Conservation (phyloP, 2,888 invertebrate genomes). For the Plusia festucae region DNA sequence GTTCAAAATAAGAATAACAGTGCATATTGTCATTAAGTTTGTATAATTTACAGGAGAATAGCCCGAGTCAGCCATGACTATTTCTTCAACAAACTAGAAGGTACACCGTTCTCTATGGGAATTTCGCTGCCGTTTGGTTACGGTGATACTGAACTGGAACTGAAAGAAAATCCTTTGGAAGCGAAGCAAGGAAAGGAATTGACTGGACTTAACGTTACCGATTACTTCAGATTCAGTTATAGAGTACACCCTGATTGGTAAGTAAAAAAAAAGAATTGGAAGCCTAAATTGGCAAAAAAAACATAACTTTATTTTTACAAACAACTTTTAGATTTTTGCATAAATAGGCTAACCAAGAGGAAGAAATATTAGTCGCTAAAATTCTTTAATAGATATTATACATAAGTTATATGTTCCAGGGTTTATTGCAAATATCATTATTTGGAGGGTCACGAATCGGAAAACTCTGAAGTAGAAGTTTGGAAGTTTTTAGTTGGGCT, state of each 20-base stretch:
- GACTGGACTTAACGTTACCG: constrained; percentile 91
- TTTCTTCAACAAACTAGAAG: constrained; percentile 94
- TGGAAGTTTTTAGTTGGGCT: constrained; percentile 93
- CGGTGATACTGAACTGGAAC: constrained; percentile 93
- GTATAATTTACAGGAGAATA: constrained; percentile 90
- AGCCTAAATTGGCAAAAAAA: too few species aligned
- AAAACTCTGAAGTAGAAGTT: constrained; percentile 93
- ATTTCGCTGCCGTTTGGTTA: constrained; percentile 95
- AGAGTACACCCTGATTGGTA: constrained; percentile 96
- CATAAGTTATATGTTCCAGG: constrained; percentile 87
- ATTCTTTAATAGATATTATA: too few species aligned
- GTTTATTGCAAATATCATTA: constrained; percentile 97
- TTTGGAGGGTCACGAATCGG: constrained; percentile 93
- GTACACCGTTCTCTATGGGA: constrained; percentile 96
- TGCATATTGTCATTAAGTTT: too few species aligned
- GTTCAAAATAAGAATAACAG: too few species aligned
- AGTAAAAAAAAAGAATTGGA: constrained; percentile 36
- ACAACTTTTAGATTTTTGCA: too few species aligned
- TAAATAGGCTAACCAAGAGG: too few species aligned
- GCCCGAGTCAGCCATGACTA: constrained; percentile 94
- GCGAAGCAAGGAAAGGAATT: constrained; percentile 91
- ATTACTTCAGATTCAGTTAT: constrained; percentile 93
- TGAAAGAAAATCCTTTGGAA: constrained; percentile 93
- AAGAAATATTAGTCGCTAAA: too few species aligned
- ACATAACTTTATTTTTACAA: too few species aligned